phyloP scores from a whole-genome alignment of 2,888 invertebrate species.

The Microdon myrmicae region DNA sequence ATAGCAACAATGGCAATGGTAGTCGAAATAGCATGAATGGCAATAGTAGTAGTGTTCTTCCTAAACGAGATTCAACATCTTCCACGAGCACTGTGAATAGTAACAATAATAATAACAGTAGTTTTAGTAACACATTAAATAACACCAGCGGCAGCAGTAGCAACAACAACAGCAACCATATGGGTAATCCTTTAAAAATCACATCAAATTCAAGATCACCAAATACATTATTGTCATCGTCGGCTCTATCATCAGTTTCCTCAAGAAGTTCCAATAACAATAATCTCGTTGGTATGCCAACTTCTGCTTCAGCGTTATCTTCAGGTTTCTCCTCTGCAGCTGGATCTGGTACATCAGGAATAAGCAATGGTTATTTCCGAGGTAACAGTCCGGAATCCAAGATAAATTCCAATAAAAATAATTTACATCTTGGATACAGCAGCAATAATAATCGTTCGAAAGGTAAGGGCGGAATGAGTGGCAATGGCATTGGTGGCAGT shows the following conservation, averaged over 20 bases:
- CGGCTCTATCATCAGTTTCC: conserved; percentile 29
- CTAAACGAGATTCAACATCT: conserved; percentile 41
- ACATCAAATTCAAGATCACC: conserved; percentile 60
- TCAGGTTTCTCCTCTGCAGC: conserved; percentile 59
- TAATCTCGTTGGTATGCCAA: conserved; percentile 54
- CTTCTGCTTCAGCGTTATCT: conserved; percentile 59
- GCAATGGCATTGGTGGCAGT: conserved; percentile 15
- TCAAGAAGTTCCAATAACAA: conserved; percentile 36
- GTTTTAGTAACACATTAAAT: conserved; percentile 59
- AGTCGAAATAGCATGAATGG: conserved; percentile 34
- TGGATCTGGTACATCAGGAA: conserved; percentile 58
- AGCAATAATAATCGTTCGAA: conserved; percentile 37
- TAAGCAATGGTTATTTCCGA: conserved; percentile 58
- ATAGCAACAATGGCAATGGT: conserved; percentile 36
- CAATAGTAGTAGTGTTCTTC: conserved; percentile 41
- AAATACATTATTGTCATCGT: conserved; percentile 57
- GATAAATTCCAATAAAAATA: conserved; percentile 18
- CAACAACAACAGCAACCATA: conserved; percentile 40
- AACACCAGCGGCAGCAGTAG: conserved; percentile 13
- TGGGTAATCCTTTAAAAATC: conserved; percentile 35
- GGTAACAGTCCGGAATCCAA: conserved; percentile 46
- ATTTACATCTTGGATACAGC: conserved; percentile 21
- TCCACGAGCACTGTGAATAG: conserved; percentile 48
- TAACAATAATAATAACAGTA: conserved; percentile 55
- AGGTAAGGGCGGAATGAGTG: conserved; percentile 19